Evolutionary conservation across 1,140 invertebrate species (phyloP), one percentile per base, ranked within the genome.

Genomic region (Drosophila ficusphila): DNA sequence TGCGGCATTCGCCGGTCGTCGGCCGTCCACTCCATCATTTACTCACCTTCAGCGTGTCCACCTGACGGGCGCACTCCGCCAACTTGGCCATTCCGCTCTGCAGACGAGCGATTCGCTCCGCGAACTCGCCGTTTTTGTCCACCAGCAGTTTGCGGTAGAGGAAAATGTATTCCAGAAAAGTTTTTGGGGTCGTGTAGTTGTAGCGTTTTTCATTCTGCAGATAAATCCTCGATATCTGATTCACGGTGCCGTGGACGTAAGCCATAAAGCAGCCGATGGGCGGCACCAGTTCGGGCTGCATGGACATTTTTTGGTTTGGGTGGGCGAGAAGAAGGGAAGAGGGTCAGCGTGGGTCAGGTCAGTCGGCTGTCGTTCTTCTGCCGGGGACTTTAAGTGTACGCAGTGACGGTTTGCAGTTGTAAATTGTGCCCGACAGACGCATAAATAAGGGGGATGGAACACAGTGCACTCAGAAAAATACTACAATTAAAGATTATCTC

Each of bases 121-220:
- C 93, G 12, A 97, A 93, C 54, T 97, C 95, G 1, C 91, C 92
- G 14, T 95, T 95, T 92, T 98, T 98, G 51, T 94, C 94, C 7
- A 93, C 93, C 53, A 99, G 92, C 23, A 99, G 92, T 91, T 97
- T 98, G 19, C 94, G 93, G 90, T 98, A 99, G 3, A 99, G 92
- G 51, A 95, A 94, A 71, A 99, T 98, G 91, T 98, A 97, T 92
- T 99, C 98, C 31, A 99, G 92, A 92, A 98, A 99, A 25, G 96
- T 97, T 92, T 99, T 99, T 0, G 98, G 98, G 5, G 98, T 99
- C 1, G 98, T 99, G 90, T 99, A 99, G 92, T 99, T 99, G 92
- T 97, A 98, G 29, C 97, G 93, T 53, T 95, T 95, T 89, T 99
- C 98, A 92, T 98, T 98, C 88, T 94, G 92, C 39, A 97, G 93